Conservation (phyloP, 2,113 vertebrate genomes). For the Psilopsiagon aymara region DNA sequence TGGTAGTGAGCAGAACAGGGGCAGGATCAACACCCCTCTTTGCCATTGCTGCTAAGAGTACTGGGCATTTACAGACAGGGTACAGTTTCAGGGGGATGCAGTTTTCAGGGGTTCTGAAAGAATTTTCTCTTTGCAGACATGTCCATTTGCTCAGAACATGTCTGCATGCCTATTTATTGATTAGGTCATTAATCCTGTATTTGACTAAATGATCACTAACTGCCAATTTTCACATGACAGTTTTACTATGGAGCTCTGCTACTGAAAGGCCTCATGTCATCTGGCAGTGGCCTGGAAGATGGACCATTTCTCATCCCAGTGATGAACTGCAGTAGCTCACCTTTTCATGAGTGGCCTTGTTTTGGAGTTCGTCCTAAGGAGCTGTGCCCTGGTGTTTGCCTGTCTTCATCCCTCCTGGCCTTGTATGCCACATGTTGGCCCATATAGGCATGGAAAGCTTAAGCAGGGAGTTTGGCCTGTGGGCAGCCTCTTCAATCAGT, state of each 20-base stretch:
- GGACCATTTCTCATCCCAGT: neutral
- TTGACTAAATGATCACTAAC: neutral
- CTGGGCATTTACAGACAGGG: neutral
- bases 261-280: accelerated
- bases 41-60: neutral
- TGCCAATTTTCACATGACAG: neutral
- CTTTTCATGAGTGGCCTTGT: neutral
- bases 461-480: neutral
- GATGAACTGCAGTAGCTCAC: neutral
- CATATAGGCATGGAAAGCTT: neutral
- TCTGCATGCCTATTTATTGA: neutral
- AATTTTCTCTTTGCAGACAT: neutral
- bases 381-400: neutral
- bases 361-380: neutral
- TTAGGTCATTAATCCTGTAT: neutral
- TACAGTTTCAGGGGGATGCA: neutral
- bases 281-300: neutral
- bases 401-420: neutral
- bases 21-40: neutral
- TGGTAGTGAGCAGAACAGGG: neutral
- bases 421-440: neutral
- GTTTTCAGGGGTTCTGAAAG: neutral
- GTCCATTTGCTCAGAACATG: neutral
- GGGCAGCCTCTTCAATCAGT: neutral
- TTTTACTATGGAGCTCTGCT: neutral